Evolutionary conservation across 53 echinoderm and acorn worm species (phyloP), one percentile per base, ranked within the genome.

Genomic region (Glandiceps talaboti): DNA sequence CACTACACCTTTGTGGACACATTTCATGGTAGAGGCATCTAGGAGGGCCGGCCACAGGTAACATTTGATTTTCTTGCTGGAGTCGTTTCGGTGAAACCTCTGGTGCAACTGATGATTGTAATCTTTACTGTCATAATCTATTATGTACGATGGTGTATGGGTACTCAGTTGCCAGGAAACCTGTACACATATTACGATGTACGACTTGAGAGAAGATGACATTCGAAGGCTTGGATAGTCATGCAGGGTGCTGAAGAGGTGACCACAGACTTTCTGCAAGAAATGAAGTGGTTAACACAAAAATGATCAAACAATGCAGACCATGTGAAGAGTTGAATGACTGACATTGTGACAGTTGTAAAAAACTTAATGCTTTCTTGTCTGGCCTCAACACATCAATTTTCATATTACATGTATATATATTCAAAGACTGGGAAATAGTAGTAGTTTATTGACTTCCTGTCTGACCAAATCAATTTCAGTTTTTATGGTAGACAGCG

Each of bases 1-100:
- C 1, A 96, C 97, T 30, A 96, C 90, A 20, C 97, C 97, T 77
- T 87, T 96, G 76, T 93, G 92, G 14, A 93, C 91, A 82, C 87
- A 90, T 75, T 88, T 80, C 10, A 83, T 87, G 14, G 81, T 90
- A 33, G 74, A 73, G 1, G 83, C 83, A 76, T 91, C 97, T 1
- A 96, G 76, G 74, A 96, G 79, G 26, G 91, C 87, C 0, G 97
- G 97, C 97, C 97, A 96, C 0, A 93, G 86, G 75, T 93, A 91
- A 28, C 81, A 77, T 88, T 83, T 88, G 29, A 96, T 83, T 25
- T 77, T 31, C 0, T 83, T 28, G 29, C 87, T 88, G 76, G 87
- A 90, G 6, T 88, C 86, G 79, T 93, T 89, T 0, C 89, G 86
- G 0, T 90, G 92, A 0, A 86, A 86, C 78, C 92, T 81, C 80